Base-by-base conservation (phyloP, 2,888 invertebrate species). In the Drosophila hamatofila region DNA sequence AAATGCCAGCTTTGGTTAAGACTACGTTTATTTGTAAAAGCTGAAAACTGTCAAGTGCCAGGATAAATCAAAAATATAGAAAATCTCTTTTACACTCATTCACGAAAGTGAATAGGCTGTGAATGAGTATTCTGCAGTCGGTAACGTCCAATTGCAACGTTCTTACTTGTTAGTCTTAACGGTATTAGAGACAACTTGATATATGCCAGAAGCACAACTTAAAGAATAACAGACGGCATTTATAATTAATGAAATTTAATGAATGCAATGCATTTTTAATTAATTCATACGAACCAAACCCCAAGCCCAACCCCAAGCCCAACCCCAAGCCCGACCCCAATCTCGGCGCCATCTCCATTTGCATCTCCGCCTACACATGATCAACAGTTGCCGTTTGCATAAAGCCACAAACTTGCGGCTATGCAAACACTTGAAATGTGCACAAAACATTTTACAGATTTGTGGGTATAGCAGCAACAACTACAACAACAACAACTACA, bases 381-480 rank as follows among this genome's bases (percentile, higher is more conserved):
- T 79, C 76, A 75, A 75, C 71, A 59, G 71, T 46, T 80, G 54
- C 61, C 63, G 49, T 41, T 57, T 61, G 42, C 41, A n/a, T 49
- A 51, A 55, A 42, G 64, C 76, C 77, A 46, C 77, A 77, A 76
- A 60, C 67, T 81, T 79, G 79, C 52, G 79, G 79, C 70, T 54
- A 57, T 71, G 79, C 71, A 81, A 81, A 65, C 80, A 81, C 82
- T 81, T 78, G 70, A 74, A 81, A 79, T 75, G 71, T 75, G 75
- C 64, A 79, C 64, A 81, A 81, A 79, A 79, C 76, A 82, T 76
- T 80, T 82, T 75, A 72, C 80, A 80, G 83, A 80, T 80, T 82
- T 82, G 76, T 72, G 80, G 76, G 48, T 56, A 67, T n/a, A 64
- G 54, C 73, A 72, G 72, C 49, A 57, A 55, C 52, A 74, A 55